Evolutionary conservation across 2,113 vertebrate genomes (phyloP).

Genomic region (Tretioscincus oriximinensis): DNA sequence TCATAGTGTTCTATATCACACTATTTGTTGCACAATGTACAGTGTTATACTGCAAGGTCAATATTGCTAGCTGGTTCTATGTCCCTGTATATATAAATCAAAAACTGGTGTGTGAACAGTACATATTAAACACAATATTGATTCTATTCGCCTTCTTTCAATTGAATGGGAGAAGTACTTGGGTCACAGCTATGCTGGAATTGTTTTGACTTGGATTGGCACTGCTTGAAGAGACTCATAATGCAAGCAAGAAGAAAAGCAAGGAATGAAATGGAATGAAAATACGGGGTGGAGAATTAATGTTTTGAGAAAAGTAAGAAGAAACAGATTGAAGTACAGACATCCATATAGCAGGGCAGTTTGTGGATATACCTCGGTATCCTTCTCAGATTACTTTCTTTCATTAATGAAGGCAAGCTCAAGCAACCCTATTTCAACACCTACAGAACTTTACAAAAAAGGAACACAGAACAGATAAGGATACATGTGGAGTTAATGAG

Average conservation of each 20-base stretch:
- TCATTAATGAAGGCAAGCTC: not conserved
- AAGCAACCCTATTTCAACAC: not conserved
- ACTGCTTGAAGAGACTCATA: slow-evolving; percentile 12
- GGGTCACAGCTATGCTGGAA: not conserved
- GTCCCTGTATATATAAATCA: not conserved
- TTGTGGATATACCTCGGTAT: not conserved
- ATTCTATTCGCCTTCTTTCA: not conserved
- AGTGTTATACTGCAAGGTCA: slow-evolving; percentile 11
- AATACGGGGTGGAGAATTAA: slow-evolving; percentile 7
- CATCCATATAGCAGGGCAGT: not conserved
- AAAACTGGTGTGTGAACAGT: not conserved
- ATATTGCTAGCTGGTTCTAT: not conserved
- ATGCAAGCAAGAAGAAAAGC: not conserved
- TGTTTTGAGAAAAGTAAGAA: slow-evolving; percentile 4
- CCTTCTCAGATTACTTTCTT: not conserved
- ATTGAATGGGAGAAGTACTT: not conserved
- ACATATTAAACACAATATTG: slow-evolving; percentile 17
- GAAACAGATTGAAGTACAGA: not conserved
- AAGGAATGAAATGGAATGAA: not conserved
- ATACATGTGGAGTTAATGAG: not conserved
- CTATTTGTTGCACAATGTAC: slow-evolving; percentile 16
- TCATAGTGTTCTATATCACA: slow-evolving; percentile 4
- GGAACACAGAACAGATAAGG: not conserved
- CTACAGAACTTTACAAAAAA: no score
- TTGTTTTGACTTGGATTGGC: not conserved